Percentiles rank a stretch among this genome's conserved stretches.
These are phyloP conservation scores for Arrhamphus sclerolepis DNA, from an alignment of 2,797 vertebrate species.

Conservation along the genomic window DNA sequence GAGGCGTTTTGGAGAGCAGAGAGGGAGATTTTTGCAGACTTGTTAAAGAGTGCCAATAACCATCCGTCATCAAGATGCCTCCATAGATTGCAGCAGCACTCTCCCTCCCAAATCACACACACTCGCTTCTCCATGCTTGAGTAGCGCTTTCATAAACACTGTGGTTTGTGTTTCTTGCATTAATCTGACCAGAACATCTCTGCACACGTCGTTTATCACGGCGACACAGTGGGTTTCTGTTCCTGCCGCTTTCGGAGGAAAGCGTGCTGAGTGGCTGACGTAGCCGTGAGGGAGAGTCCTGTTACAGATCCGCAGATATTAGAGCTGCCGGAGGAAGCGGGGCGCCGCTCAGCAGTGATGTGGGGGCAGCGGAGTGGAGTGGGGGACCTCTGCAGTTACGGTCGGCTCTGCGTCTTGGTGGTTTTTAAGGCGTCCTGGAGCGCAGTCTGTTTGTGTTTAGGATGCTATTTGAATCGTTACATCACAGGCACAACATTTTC, in stretches of 20 bases:
- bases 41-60: slow-evolving; percentile 40
- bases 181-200: slow-evolving; percentile 66
- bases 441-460: too few species aligned
- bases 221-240: slow-evolving; percentile 14
- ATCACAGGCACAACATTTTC: too few species aligned
- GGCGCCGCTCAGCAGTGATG: too few species aligned
- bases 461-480: too few species aligned
- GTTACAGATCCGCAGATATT: slow-evolving; percentile 23
- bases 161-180: slow-evolving; percentile 62
- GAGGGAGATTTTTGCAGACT: not conserved
- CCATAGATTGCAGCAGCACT: slow-evolving; percentile 35
- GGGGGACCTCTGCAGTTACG: too few species aligned
- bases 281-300: slow-evolving; percentile 23
- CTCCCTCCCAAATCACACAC: slow-evolving; percentile 28
- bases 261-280: slow-evolving; percentile 19
- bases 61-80: slow-evolving; percentile 56
- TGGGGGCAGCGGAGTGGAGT: too few species aligned
- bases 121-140: slow-evolving; percentile 38
- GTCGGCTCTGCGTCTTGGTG: too few species aligned
- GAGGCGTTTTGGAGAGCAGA: slow-evolving; percentile 3
- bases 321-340: too few species aligned
- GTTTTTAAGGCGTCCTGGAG: too few species aligned
- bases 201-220: slow-evolving; percentile 50
- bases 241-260: slow-evolving; percentile 3
- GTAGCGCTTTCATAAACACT: slow-evolving; percentile 55